Conservation (phyloP, 2,888 invertebrate species). For the Rhamnusium bicolor region DNA sequence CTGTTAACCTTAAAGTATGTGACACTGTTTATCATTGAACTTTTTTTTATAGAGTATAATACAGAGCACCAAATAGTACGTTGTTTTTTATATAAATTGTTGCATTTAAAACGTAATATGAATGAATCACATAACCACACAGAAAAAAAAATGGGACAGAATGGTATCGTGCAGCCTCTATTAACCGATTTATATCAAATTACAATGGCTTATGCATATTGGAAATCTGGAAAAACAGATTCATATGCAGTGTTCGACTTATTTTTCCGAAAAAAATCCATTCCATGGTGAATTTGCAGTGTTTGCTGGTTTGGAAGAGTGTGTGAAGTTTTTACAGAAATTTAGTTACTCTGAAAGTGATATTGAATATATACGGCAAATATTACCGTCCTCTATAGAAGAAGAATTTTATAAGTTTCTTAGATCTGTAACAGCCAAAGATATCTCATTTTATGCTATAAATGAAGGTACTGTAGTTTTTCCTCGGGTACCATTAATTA, state of each 20-base stretch:
- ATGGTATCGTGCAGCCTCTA: slow-evolving; percentile 90
- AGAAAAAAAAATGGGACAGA: slow-evolving; percentile 74
- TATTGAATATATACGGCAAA: slow-evolving; percentile 90
- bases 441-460: slow-evolving; percentile 90
- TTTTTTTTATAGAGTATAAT: no score
- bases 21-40: no score
- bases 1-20: no score
- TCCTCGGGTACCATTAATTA: slow-evolving; percentile 94
- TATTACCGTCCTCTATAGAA: slow-evolving; percentile 89
- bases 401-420: slow-evolving; percentile 92
- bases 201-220: slow-evolving; percentile 99
- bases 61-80: no score
- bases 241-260: slow-evolving; percentile 96
- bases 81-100: no score
- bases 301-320: slow-evolving; percentile 97
- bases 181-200: slow-evolving; percentile 97
- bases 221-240: slow-evolving; percentile 94
- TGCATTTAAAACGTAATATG: no score
- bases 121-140: no score
- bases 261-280: slow-evolving; percentile 96
- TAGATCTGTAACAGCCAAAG: slow-evolving; percentile 84
- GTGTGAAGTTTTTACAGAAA: slow-evolving; percentile 91
- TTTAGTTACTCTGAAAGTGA: slow-evolving; percentile 96
- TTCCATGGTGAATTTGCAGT: slow-evolving; percentile 99
- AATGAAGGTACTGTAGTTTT: slow-evolving; percentile 97